Conservation (phyloP, 1,140 invertebrate species). For the Apis cerana region DNA sequence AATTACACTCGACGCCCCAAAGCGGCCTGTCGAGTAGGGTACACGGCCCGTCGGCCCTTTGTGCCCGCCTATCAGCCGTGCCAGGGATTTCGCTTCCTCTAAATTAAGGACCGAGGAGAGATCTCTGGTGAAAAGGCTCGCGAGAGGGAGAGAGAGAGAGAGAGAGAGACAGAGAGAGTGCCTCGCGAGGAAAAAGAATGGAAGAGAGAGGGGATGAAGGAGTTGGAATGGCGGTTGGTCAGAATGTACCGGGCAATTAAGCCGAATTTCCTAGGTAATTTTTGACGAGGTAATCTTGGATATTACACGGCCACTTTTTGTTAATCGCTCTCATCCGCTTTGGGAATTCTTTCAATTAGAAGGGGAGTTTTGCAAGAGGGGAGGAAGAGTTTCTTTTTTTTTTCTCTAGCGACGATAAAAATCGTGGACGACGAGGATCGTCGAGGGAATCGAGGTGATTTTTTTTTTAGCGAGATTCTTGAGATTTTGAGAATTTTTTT, state of each 20-base stretch:
- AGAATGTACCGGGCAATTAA: not conserved
- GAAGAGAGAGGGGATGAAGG: not conserved
- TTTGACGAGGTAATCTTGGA: not conserved
- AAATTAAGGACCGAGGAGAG: constrained; percentile 17
- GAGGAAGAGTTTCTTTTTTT: no score
- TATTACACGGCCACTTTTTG: no score
- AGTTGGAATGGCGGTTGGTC: no score
- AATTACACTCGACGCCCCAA: constrained; percentile 47
- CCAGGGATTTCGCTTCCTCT: not conserved
- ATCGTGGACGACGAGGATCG: no score
- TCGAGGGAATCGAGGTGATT: no score
- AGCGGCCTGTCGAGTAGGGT: constrained; percentile 10
- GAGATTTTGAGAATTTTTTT: no score
- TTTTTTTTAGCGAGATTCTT: no score
- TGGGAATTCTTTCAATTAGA: not conserved
- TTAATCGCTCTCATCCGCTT: not conserved
- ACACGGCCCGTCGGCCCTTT: constrained; percentile 16
- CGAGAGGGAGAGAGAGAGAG: not conserved
- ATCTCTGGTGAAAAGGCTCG: not conserved
- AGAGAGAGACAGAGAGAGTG: not conserved
- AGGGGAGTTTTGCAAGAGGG: not conserved
- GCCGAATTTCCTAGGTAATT: not conserved
- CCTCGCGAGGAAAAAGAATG: not conserved
- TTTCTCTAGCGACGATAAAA: no score
- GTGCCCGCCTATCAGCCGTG: constrained; percentile 10